Base-by-base conservation (phyloP, 2,113 vertebrate species). In the Ramphastos sulfuratus region DNA sequence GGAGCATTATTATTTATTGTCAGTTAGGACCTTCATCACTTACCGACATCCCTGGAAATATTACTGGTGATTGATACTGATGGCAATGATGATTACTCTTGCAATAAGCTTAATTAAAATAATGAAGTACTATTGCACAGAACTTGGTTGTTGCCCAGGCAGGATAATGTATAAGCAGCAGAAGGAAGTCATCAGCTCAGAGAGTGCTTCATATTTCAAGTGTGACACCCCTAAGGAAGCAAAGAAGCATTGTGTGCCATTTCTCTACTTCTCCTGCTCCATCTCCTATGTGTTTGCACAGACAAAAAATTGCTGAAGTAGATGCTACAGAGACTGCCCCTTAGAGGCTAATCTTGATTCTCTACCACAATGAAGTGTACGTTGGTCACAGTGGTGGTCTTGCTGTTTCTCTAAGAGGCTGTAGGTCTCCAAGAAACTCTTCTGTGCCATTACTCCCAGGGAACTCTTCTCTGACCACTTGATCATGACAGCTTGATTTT, bases 41-140 rank as follows among this genome's bases (percentile, higher is more conserved):
- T 98, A 97, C 18, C 42, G 94, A 96, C 97, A 96, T 98, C 93
- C 97, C 96, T 97, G 95, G 96, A 98, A 98, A 98, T 97, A 89
- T 97, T 93, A 90, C 95, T 81, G 89, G 96, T 98, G 98, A 98
- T 98, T 97, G 98, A 99, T 99, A 98, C 97, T 98, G 98, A 98
- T 63, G 67, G 98, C 96, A 95, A 96, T 95, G 98, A 99, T 99
- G 98, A 99, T 99, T 98, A 98, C 97, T 99, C 98, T 98, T 99
- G 98, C 98, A 99, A 98, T 98, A 98, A 98, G 98, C 98, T 97
- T 98, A 98, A 99, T 99, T 99, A 98, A 98, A 98, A 98, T 98
- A 98, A 98, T 97, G 97, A 99, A 98, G 97, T 97, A 95, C 97
- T 97, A 94, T 96, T 98, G 98, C 97, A 82, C 67, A 56, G 61